Percentiles rank a stretch among this genome's conserved stretches.
Evolutionary conservation across 2,888 invertebrate species (phyloP).

Genomic region (Corbicula japonica): DNA sequence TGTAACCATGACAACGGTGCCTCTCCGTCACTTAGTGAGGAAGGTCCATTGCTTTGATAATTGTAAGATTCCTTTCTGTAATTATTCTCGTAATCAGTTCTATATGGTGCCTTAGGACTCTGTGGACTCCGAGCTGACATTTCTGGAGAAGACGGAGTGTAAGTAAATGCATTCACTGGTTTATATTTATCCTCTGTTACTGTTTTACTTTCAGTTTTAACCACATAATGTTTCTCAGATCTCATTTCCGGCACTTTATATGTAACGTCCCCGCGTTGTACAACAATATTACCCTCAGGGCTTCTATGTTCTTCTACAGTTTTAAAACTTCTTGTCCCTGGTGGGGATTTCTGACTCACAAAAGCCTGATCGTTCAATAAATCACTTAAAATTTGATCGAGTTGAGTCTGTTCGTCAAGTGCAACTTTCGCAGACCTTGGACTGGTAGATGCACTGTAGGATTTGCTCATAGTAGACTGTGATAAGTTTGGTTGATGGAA

Average conservation of each 20-base stretch:
- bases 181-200: conserved; percentile 68
- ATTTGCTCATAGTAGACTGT: conserved; percentile 53
- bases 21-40: conserved; percentile 70
- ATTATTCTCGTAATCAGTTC: conserved; percentile 81
- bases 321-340: conserved; percentile 74
- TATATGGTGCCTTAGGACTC: conserved; percentile 75
- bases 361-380: conserved; percentile 83
- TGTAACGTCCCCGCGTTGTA: conserved; percentile 80
- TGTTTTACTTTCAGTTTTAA: conserved; percentile 73
- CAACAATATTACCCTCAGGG: conserved; percentile 75
- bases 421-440: conserved; percentile 69
- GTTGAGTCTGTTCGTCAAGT: conserved; percentile 82
- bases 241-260: conserved; percentile 78
- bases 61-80: conserved; percentile 67
- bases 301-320: conserved; percentile 74
- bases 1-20: conserved; percentile 83
- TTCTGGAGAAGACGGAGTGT: conserved; percentile 76
- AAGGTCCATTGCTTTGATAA: conserved; percentile 74
- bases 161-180: conserved; percentile 81
- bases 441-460: conserved; percentile 56
- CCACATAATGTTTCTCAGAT: conserved; percentile 77
- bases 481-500: conserved; percentile 51
- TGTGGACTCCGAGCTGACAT: conserved; percentile 61
- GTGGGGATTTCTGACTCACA: conserved; percentile 71
- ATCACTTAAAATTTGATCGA: conserved; percentile 85